Evolutionary conservation across 64 coral and sea anemone genomes (phyloP).

Genomic region (Catalaphyllia jardinei): DNA sequence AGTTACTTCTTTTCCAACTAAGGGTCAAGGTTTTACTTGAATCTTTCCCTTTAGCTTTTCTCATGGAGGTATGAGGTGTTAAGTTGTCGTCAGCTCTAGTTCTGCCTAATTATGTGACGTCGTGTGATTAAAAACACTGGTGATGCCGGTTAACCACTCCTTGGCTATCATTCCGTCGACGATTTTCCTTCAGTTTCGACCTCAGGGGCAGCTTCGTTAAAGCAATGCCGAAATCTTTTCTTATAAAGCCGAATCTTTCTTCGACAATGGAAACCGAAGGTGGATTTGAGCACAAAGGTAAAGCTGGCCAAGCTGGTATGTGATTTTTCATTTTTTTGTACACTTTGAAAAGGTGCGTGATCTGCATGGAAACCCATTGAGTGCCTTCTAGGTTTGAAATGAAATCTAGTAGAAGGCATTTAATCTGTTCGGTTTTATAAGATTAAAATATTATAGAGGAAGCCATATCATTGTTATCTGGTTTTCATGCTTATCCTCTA

Average conservation of each 20-base stretch:
- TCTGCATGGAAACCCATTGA: too few species aligned
- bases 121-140: neutral
- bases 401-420: too few species aligned
- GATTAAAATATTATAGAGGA: too few species aligned
- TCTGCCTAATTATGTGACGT: conserved; percentile 11
- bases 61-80: neutral
- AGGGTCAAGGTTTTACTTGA: neutral
- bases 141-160: neutral
- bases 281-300: neutral
- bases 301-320: neutral
- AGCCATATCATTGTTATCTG: too few species aligned
- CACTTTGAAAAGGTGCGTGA: neutral
- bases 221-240: conserved; percentile 41
- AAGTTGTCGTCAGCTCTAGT: neutral
- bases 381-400: too few species aligned
- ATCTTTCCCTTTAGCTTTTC: neutral
- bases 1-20: neutral
- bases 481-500: too few species aligned
- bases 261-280: conserved; percentile 8
- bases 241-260: conserved; percentile 11
- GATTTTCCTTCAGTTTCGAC: neutral
- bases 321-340: neutral
- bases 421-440: too few species aligned
- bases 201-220: neutral
- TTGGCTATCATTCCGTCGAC: neutral